phyloP scores from a whole-genome alignment of 1,140 invertebrate genomes.

The Doryteuthis pealeii region DNA sequence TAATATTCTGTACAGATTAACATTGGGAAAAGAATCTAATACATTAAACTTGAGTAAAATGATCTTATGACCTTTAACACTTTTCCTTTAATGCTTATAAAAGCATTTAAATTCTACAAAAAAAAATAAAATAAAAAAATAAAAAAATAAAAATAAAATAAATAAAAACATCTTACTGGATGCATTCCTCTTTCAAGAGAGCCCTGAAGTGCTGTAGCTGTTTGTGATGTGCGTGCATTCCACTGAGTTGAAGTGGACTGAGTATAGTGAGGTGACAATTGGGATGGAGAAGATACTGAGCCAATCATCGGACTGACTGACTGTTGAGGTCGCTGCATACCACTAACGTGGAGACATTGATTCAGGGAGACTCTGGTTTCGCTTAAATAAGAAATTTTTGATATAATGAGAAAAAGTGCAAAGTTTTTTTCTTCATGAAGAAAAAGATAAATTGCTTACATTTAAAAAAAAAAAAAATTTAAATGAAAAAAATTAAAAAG shows the following conservation, averaged over 20 bases:
- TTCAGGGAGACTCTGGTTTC: conserved; percentile 49
- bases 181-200: conserved; percentile 8
- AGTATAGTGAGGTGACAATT: conserved; percentile 46
- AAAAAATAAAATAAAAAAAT: no score
- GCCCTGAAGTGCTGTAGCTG: neutral
- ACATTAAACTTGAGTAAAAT: no score
- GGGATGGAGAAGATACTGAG: conserved; percentile 29
- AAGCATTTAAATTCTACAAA: no score
- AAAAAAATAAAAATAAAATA: no score
- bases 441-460: neutral
- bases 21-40: no score
- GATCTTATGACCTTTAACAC: no score
- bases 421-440: neutral
- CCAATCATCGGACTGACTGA: conserved; percentile 28
- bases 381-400: conserved; percentile 35
- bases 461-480: neutral
- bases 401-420: no score
- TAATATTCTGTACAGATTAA: no score
- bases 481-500: neutral
- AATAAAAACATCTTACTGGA: conserved; percentile 6
- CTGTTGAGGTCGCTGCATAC: conserved; percentile 23
- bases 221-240: conserved; percentile 25
- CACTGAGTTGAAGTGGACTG: conserved; percentile 37
- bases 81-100: no score
- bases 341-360: conserved; percentile 51